Base-by-base conservation (phyloP, 2,113 vertebrate genomes). In the Loxodonta africana region DNA sequence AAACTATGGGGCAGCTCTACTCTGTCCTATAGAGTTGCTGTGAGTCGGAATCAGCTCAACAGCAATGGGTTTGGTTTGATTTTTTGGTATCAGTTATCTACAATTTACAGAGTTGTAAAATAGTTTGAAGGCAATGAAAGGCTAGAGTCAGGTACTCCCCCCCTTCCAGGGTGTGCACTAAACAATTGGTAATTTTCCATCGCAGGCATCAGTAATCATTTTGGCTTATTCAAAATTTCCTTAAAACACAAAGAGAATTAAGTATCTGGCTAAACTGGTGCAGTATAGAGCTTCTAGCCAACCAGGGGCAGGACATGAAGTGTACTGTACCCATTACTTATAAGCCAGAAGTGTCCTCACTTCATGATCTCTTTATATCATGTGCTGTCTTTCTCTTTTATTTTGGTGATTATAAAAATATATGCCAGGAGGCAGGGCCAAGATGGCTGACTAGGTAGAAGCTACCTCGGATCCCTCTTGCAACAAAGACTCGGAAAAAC, bases 271-370 rank as follows among this genome's bases (percentile, higher is more conserved):
- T 53, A 63, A 63, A 25, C 63, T 37, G 73, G 63, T 44, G 73
- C 20, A 5, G 74, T 26, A n/a, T 17, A 51, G 33, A 15, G 9
- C 69, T 77, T 48, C 51, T 25, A 65, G 44, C 26, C 80, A 53
- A n/a, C 33, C 21, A 11, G 63, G 53, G 48, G 57, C 71, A 37
- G 20, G 85, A 20, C 23, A 33, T 15, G 76, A 67, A 77, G 46
- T 0, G 23, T 12, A 11, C 1, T 15, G 26, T 0, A 2, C 46
- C n/a, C 26, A 18, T 41, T 46, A 44, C 41, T 30, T 8, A 11
- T 4, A 37, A 26, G 37, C 67, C 51, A 23, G 48, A 10, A 25
- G n/a, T 62, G 51, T 37, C 51, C n/a, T 1, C 8, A 2, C 23
- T 26, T 7, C 5, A n/a, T 17, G 0, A 10, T 37, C 8, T 9